These are phyloP conservation scores for Sphinx pinastri DNA, from an alignment of 2,888 invertebrate species.

Conservation along the genomic window DNA sequence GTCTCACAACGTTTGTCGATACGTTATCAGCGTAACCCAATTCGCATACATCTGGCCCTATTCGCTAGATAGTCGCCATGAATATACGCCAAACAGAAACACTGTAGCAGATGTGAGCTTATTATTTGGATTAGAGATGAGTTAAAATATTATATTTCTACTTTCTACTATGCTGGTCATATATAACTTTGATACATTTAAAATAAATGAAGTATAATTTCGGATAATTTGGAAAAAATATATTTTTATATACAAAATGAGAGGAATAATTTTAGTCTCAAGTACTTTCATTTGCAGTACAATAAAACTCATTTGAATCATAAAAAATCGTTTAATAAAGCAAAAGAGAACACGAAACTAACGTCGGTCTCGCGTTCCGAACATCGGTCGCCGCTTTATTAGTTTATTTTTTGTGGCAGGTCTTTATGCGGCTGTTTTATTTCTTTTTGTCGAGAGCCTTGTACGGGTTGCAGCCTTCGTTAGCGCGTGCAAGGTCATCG, in stretches of 20 bases:
- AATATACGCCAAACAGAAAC: conserved; percentile 41
- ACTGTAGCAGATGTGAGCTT: conserved; percentile 24
- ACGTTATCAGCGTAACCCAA: conserved; percentile 77
- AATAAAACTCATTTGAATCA: conserved; percentile 13
- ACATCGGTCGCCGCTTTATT: conserved; percentile 62
- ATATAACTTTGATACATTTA: neutral
- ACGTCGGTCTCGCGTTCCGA: conserved; percentile 61
- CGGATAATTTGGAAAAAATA: neutral
- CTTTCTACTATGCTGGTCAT: neutral
- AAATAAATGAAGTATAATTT: neutral
- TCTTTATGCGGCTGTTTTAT: conserved; percentile 68
- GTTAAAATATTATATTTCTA: neutral
- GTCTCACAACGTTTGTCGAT: conserved; percentile 46
- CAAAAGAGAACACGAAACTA: conserved; percentile 33
- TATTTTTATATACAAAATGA: neutral
- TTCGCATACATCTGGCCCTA: conserved; percentile 73
- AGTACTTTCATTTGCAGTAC: too few relatives aligned
- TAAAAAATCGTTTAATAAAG: conserved; percentile 23
- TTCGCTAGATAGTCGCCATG: conserved; percentile 54
- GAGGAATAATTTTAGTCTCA: neutral
- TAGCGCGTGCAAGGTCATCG: conserved; percentile 77
- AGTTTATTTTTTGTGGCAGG: conserved; percentile 77
- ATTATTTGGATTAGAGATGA: neutral
- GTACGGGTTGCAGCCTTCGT: conserved; percentile 77
- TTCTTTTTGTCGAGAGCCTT: conserved; percentile 69